Base-by-base conservation (phyloP, 2,888 invertebrate species). In the Holacanthella duospinosa region DNA sequence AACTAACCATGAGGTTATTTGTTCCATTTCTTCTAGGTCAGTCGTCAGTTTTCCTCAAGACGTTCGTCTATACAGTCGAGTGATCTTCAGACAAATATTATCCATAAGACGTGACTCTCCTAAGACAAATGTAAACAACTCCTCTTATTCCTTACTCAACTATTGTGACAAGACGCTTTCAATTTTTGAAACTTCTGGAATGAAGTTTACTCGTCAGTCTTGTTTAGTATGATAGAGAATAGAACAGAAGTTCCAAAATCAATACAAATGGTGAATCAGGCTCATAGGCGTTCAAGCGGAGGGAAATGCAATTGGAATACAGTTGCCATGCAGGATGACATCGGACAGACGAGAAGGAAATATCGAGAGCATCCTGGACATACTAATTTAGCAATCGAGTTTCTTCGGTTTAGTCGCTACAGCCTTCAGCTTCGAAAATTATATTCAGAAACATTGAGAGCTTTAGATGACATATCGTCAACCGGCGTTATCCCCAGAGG, bases 371-470 rank as follows among this genome's bases (percentile, higher is more conserved):
- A 48, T 48, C 48, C 48, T 48, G 48, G 48, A 21, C 48, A 48
- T 48, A 48, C 21, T 21, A 9, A 9, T 9, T 21, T 48, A 21
- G 48, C 48, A 48, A 60, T 68, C 19, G 73, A 73, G 61, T 73
- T 73, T 60, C 67, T 69, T n/a, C 64, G 73, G 43, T 73, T 69
- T 55, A 69, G 69, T 21, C 65, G 68, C 26, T 71, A 73, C 59
- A 68, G 70, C 53, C 62, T 68, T 26, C 67, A 71, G 43, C 64
- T 73, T 1, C 62, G 69, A 44, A 53, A 68, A 21, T 59, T 71
- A 16, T 71, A 73, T 55, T 70, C 70, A 9, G 73, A 73, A 60
- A 73, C 71, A 1, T 59, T 73, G n/a, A 70, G 68, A 63, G 71
- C 71, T 2, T 55, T 73, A 21, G 70, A 73, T 61, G 71, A 71